Base-by-base conservation (phyloP, 2,888 invertebrate species). In the Glaucopsyche alexis region DNA sequence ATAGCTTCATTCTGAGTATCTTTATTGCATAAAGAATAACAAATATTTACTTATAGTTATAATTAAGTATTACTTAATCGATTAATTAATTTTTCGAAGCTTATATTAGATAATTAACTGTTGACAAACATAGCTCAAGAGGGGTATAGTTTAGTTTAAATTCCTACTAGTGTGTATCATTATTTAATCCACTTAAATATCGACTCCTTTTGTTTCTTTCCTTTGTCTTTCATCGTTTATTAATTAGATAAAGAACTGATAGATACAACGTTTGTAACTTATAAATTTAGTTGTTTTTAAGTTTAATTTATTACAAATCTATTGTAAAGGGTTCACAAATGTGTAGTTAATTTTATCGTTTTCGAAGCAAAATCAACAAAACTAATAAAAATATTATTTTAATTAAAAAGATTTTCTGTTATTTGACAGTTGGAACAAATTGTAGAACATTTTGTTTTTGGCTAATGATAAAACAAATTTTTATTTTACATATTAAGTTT, bases 71-170 rank as follows among this genome's bases (percentile, higher is more conserved):
- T 75, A 74, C 73, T 76, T 75, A 75, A 75, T 74, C 73, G 71
- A 75, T 76, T 77, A 74, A 74, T 74, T 76, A 74, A 72, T 71
- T 75, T 73, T 73, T 73, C 60, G 60, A 72, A 65, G 29, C 71
- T 71, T 60, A 9, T 66, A 72, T 72, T 50, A 52, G 72, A 29
- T 67, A 67, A 55, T 71, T 42, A 42, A 67, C 73, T 72, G 69
- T 75, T 76, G 71, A 77, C 72, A 67, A 74, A 73, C 50, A 77
- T 76, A 77, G 77, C 77, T 78, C 77, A 78, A 78, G 75, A 74
- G 76, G 74, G 73, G 74, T 72, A 71, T 74, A 60, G 60, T 60
- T 71, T 66, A 49, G 38, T 50, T 72, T 45, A 67, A 67, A 42
- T 67, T 67, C 42, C 67, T 67, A 67, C 42, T 45, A 67, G 42